These are phyloP conservation scores for Drosophila paranaensis DNA, from an alignment of 2,888 invertebrate genomes.

Conservation along the genomic window DNA sequence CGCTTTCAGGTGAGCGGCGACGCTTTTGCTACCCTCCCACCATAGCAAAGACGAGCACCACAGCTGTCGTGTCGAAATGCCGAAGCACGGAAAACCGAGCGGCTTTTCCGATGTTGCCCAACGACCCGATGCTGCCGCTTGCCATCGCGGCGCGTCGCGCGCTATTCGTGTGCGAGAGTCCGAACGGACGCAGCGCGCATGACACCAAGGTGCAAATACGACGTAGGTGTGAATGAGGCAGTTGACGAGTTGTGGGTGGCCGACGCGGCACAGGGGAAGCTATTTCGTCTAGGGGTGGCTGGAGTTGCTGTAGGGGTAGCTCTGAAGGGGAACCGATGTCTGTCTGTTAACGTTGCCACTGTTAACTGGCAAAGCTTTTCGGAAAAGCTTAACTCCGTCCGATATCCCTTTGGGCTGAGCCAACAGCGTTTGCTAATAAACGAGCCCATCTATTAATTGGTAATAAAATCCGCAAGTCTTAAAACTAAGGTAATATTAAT, in stretches of 20 bases:
- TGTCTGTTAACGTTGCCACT: constrained; percentile 36
- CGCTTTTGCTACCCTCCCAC: constrained; percentile 58
- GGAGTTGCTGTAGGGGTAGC: constrained; percentile 50
- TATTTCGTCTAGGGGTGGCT: constrained; percentile 18
- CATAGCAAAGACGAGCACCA: constrained; percentile 26
- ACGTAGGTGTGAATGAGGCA: constrained; percentile 57
- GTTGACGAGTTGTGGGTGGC: constrained; percentile 39
- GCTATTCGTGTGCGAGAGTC: constrained; percentile 50
- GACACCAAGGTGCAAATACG: constrained; percentile 75
- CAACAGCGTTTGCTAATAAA: constrained; percentile 10
- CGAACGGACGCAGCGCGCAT: constrained; percentile 74
- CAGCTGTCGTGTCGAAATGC: constrained; percentile 46
- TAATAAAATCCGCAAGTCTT: background rate
- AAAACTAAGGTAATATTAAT: background rate
- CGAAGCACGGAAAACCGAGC: constrained; percentile 64
- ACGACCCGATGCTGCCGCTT: constrained; percentile 43
- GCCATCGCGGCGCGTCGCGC: constrained; percentile 6
- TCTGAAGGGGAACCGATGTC: constrained; percentile 17
- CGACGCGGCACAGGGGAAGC: constrained; percentile 21
- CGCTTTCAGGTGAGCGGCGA: constrained; percentile 70
- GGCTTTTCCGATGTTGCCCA: constrained; percentile 21
- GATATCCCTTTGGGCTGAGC: background rate
- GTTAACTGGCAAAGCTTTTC: constrained; percentile 55
- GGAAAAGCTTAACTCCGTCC: constrained; percentile 50
- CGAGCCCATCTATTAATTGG: constrained; percentile 7